Evolutionary conservation across 2,888 invertebrate genomes (phyloP).

Genomic region (Drosophila hamatofila): DNA sequence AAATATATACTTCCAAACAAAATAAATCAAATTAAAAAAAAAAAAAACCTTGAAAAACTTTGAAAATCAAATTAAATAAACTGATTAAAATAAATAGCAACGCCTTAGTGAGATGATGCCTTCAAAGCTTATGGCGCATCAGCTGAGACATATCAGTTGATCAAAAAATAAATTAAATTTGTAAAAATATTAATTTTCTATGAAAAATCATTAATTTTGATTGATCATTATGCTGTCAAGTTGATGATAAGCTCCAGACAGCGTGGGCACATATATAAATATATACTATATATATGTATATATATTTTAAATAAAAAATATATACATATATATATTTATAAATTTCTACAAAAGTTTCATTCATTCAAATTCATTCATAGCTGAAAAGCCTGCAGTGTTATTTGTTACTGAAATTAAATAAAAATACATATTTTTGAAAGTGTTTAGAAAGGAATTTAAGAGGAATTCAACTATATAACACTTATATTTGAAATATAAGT

Average conservation of each 20-base stretch:
- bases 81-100: too few relatives aligned
- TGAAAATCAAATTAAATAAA: not conserved
- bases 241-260: slow-evolving; percentile 8
- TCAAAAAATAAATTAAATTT: not conserved
- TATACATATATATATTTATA: not conserved
- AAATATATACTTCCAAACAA: too few relatives aligned
- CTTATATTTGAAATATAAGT: not conserved
- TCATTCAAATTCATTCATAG: slow-evolving; percentile 6
- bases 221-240: slow-evolving; percentile 7
- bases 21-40: not conserved
- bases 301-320: not conserved
- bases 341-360: slow-evolving; percentile 1
- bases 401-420: not conserved
- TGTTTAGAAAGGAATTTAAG: not conserved
- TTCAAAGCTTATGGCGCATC: too few relatives aligned
- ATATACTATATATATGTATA: not conserved
- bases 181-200: not conserved
- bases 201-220: not conserved
- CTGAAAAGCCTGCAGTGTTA: not conserved
- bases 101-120: not conserved
- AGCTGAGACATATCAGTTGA: not conserved
- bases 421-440: not conserved
- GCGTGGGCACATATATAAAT: not conserved
- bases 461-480: not conserved
- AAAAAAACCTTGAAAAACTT: not conserved